Conservation (phyloP, 2,797 vertebrate species). For the Salarias fasciatus region DNA sequence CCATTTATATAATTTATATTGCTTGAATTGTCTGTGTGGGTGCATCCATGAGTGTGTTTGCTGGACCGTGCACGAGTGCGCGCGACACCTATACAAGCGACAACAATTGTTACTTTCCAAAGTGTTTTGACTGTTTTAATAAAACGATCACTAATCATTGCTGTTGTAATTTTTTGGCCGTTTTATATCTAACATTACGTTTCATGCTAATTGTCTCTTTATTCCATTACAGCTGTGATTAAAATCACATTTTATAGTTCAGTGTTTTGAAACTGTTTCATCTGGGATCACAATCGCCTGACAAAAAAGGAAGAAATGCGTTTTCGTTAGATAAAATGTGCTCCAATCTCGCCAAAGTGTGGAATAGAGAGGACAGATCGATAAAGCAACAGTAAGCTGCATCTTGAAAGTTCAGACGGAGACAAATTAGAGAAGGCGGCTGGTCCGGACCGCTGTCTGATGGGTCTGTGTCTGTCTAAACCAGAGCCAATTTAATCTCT, state of each 20-base stretch:
- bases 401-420: not conserved
- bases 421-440: not conserved
- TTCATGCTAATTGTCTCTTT: no score
- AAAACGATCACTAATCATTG: no score
- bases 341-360: not conserved
- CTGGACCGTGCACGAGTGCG: no score
- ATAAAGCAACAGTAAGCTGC: not conserved
- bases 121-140: no score
- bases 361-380: not conserved
- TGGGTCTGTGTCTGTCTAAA: not conserved
- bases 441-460: not conserved
- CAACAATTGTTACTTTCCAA: no score
- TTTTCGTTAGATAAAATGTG: not conserved
- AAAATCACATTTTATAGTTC: no score
- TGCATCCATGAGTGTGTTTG: not conserved
- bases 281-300: not conserved
- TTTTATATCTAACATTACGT: no score
- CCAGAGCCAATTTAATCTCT: not conserved
- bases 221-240: no score
- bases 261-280: no score
- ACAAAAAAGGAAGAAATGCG: not conserved
- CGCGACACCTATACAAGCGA: no score
- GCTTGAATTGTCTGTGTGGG: conserved; percentile 1
- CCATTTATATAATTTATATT: conserved; percentile 16
- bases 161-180: no score